phyloP scores from a whole-genome alignment of 2,797 vertebrate genomes.

The Esox masquinongy region DNA sequence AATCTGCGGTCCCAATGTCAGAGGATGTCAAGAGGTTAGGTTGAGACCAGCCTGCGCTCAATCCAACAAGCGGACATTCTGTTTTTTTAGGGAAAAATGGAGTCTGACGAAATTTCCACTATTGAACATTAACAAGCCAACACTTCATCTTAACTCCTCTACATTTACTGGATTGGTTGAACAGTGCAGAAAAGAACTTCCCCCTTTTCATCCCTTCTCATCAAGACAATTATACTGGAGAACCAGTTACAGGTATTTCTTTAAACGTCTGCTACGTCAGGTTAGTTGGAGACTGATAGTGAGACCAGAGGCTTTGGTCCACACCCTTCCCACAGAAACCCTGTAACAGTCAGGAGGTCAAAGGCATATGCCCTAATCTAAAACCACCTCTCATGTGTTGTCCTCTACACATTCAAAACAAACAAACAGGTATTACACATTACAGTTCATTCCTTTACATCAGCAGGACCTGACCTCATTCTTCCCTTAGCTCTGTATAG shows the following conservation, averaged over 20 bases:
- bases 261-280: no score
- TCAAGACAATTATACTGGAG: no score
- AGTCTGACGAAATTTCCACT: no score
- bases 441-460: conserved; percentile 66
- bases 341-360: conserved; percentile 38
- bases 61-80: no score
- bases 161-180: no score
- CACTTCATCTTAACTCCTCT: no score
- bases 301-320: conserved; percentile 28
- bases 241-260: no score
- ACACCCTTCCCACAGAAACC: background rate
- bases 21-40: conserved; percentile 22
- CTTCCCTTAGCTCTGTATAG: conserved; percentile 65
- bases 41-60: background rate
- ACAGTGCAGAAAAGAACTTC: no score
- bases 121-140: no score
- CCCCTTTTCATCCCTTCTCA: no score
- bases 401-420: conserved; percentile 55
- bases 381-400: conserved; percentile 23
- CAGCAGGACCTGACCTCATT: conserved; percentile 70
- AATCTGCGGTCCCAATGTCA: conserved; percentile 36
- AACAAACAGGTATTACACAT: conserved; percentile 41
- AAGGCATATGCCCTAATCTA: conserved; percentile 25
- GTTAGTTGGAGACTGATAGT: background rate
- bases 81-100: no score